These are phyloP conservation scores for Pissodes strobi DNA, from an alignment of 1,140 invertebrate species.

Conservation along the genomic window DNA sequence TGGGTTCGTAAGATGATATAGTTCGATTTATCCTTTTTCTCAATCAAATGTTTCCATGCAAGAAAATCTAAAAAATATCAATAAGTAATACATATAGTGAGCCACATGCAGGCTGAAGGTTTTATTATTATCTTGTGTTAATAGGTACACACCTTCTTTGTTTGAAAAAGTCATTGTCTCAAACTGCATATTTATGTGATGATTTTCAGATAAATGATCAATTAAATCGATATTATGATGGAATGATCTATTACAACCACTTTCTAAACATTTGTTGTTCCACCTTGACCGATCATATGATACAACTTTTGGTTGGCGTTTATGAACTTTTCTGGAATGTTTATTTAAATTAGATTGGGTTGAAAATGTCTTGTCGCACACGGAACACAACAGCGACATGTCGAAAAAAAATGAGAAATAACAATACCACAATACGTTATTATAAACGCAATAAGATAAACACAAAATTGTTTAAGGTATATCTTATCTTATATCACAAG, in stretches of 20 bases:
- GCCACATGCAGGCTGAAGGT: background rate
- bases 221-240: background rate
- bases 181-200: background rate
- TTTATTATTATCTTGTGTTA: background rate
- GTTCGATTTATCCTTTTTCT: conserved; percentile 11
- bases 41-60: conserved; percentile 28
- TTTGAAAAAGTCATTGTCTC: conserved; percentile 1
- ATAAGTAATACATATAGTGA: background rate
- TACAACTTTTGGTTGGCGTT: background rate
- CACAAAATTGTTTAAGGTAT: too few species aligned
- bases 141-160: conserved; percentile 8
- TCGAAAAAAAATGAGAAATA: too few species aligned
- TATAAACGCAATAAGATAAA: too few species aligned
- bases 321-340: conserved; percentile 5
- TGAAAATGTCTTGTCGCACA: background rate
- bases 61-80: conserved; percentile 4
- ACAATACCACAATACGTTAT: too few species aligned
- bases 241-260: conserved; percentile 1
- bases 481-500: too few species aligned
- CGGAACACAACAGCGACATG: background rate
- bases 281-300: conserved; percentile 6
- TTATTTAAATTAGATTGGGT: conserved; percentile 15
- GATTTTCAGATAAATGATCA: conserved; percentile 4
- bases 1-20: background rate
- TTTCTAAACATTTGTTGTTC: conserved; percentile 8